Evolutionary conservation across 1,140 invertebrate species (phyloP).

Genomic region (Zaprionus lachaisei): DNA sequence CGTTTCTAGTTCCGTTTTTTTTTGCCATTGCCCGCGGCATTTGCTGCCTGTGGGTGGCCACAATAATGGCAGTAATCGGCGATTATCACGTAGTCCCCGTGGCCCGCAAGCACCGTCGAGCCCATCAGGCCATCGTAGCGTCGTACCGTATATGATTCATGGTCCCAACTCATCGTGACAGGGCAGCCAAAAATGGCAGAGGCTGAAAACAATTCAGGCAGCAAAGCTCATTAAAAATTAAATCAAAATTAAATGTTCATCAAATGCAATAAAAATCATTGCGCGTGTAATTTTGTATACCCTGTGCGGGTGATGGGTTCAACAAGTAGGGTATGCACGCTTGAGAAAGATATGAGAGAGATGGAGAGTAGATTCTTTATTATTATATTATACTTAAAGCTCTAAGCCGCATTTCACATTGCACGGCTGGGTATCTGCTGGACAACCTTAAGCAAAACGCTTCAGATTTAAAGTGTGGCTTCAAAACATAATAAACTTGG

Average conservation of each 20-base stretch:
- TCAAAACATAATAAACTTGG: background rate
- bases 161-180: slow-evolving; percentile 38
- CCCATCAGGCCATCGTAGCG: slow-evolving; percentile 3
- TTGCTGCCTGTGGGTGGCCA: slow-evolving; percentile 58
- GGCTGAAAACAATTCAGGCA: slow-evolving; percentile 33
- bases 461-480: accelerated
- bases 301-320: background rate
- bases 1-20: slow-evolving; percentile 20
- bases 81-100: slow-evolving; percentile 66
- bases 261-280: slow-evolving; percentile 73
- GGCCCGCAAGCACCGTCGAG: background rate
- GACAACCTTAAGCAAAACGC: background rate
- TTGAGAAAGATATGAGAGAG: background rate
- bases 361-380: background rate
- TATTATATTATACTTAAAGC: background rate
- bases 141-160: slow-evolving; percentile 5
- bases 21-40: slow-evolving; percentile 30
- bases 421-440: background rate
- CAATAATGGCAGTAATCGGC: slow-evolving; percentile 64
- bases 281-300: slow-evolving; percentile 47
- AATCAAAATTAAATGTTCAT: slow-evolving; percentile 77
- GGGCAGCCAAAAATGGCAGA: slow-evolving; percentile 28
- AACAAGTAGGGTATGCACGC: background rate
- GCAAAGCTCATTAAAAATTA: slow-evolving; percentile 73
- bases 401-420: background rate